Conservation (phyloP, 2,888 invertebrate genomes). For the Conus canariensis region DNA sequence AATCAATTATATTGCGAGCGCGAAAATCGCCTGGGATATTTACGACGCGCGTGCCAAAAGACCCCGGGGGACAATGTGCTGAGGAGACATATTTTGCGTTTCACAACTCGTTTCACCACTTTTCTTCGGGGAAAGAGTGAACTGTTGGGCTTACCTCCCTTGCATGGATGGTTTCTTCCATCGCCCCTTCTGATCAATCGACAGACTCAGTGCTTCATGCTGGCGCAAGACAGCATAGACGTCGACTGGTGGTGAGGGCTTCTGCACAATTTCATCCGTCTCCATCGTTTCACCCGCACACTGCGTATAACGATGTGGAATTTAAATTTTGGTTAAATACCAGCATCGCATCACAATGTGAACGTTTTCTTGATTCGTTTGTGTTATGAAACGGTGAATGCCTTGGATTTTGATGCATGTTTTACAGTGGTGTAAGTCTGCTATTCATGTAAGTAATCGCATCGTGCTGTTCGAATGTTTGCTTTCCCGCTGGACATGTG, state of each 20-base stretch:
- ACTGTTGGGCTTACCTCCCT: slow-evolving; percentile 11
- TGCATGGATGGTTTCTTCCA: not conserved
- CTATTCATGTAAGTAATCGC: slow-evolving; percentile 28
- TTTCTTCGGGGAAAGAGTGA: not conserved
- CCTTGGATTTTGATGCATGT: slow-evolving; percentile 1
- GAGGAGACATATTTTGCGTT: not conserved
- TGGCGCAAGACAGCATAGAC: not conserved
- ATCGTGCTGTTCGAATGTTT: not conserved
- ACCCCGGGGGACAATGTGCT: not conserved
- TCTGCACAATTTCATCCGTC: not conserved
- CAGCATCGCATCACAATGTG: slow-evolving; percentile 21
- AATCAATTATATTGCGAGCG: too few relatives aligned
- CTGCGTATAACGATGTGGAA: slow-evolving; percentile 8
- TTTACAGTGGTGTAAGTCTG: slow-evolving; percentile 7
- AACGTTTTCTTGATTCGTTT: not conserved
- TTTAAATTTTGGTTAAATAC: slow-evolving; percentile 8
- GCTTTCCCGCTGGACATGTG: too few relatives aligned
- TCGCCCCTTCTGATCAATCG: not conserved
- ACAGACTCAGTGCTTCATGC: not conserved
- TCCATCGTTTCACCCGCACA: not conserved
- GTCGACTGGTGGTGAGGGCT: slow-evolving; percentile 24
- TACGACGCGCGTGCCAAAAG: not conserved
- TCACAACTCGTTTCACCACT: not conserved
- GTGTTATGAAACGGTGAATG: not conserved
- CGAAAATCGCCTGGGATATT: too few relatives aligned